Evolutionary conservation across 1,140 invertebrate species (phyloP), one percentile per base, ranked within the genome.

Genomic region (Trachymyrmex septentrionalis): DNA sequence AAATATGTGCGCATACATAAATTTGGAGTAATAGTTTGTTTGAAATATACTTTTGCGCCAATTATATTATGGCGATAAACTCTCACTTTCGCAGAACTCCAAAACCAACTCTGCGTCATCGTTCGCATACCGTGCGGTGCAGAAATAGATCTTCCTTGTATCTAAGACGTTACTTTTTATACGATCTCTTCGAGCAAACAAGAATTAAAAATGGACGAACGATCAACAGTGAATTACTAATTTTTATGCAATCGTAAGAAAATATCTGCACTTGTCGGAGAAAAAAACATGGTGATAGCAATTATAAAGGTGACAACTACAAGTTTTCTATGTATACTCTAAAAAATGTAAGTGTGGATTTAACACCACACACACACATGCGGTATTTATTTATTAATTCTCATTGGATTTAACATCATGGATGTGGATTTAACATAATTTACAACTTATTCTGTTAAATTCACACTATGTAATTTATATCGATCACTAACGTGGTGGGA

Each of bases 131-230:
- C 38, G n/a, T 14, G 16, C 53, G 16, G 34, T 50, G 34, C 38
- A 73, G 53, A 61, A 82, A 73, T 82, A 82, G 80, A 82, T 61
- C 27, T 24, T 14, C 30, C 27, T 12, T 12, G 27, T 44, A 34
- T 82, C 66, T 59, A 7, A 30, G 38, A 48, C 24, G 27, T 53
- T 30, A 3, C 50, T 61, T 73, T 61, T 48, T 12, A 16, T 34
- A 16, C 24, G 34, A 72, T 61, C 21, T 24, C 21, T 24, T 19
- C 10, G 24, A 14, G 21, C 34, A 10, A 67, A 38, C 38, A 12
- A 44, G 21, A 19, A 30, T 57, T 55, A 24, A 21, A 69, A 59
- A 16, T 14, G 38, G 4, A 14, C 19, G 3, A 12, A 21, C 2
- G 21, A 7, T 3, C 30, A 30, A 4, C 16, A 57, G 69, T 12